Evolutionary conservation across 2,888 invertebrate species (phyloP).

Genomic region (Lottia gigantea): DNA sequence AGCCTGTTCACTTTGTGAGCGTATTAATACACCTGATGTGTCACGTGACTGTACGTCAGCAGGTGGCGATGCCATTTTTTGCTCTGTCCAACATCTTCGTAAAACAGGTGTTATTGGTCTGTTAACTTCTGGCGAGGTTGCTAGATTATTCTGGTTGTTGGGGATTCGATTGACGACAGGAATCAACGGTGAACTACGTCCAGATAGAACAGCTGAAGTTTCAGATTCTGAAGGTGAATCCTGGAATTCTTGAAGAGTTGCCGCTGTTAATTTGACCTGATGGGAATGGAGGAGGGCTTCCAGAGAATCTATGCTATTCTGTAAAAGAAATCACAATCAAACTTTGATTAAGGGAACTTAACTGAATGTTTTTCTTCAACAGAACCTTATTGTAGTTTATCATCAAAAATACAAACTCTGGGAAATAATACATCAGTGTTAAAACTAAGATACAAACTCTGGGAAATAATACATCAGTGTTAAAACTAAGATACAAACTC

Average conservation of each 20-base stretch:
- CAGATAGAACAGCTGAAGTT: not conserved
- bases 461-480: too few relatives aligned
- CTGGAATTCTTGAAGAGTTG: not conserved
- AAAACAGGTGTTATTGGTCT: not conserved
- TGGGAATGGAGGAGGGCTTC: conserved; percentile 15
- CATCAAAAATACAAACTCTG: too few relatives aligned
- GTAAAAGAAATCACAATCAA: not conserved
- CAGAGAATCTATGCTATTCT: conserved; percentile 15
- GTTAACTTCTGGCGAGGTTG: not conserved
- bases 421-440: too few relatives aligned
- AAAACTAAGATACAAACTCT: too few relatives aligned
- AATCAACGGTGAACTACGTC: not conserved
- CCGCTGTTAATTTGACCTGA: not conserved
- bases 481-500: too few relatives aligned
- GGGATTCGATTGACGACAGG: not conserved
- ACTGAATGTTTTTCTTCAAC: too few relatives aligned
- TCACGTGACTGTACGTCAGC: not conserved
- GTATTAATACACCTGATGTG: not conserved
- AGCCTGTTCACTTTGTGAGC: not conserved
- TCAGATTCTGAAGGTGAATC: not conserved
- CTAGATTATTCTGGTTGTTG: not conserved
- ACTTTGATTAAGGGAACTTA: too few relatives aligned
- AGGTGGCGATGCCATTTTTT: not conserved
- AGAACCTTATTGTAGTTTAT: too few relatives aligned
- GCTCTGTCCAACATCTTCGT: not conserved